Conservation (phyloP, 2,888 invertebrate species). For the Mycogona germanica region DNA sequence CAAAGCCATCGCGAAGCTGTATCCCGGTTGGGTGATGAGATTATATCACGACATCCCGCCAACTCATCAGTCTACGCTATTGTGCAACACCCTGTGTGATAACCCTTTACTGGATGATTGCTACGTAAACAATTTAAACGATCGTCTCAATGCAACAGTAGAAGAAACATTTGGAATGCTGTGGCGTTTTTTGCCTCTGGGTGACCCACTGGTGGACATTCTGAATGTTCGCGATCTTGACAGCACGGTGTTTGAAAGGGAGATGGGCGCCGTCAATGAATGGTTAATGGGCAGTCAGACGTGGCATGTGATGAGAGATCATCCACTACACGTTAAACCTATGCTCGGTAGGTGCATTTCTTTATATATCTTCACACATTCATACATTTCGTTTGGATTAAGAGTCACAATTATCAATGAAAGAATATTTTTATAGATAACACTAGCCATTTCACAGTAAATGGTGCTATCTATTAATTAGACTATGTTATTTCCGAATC, state of each 20-base stretch:
- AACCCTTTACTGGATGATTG: constrained; percentile 10
- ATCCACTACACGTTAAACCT: constrained; percentile 6
- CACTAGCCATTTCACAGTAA: no score
- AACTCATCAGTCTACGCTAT: neutral
- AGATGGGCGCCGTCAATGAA: constrained; percentile 18
- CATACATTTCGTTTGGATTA: no score
- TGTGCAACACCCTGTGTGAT: constrained; percentile 3
- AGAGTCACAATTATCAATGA: no score
- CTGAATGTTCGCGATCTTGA: constrained; percentile 17
- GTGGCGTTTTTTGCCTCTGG: constrained; percentile 15
- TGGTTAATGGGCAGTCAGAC: constrained; percentile 15
- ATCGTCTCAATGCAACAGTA: neutral
- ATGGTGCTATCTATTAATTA: no score
- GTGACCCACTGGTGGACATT: constrained; percentile 17
- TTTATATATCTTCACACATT: no score
- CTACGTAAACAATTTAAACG: neutral
- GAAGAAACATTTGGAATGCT: constrained; percentile 7
- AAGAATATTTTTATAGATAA: no score
- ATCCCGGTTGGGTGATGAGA: constrained; percentile 16
- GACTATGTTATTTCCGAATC: no score
- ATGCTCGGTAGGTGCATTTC: constrained; percentile 16
- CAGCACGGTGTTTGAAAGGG: constrained; percentile 16
- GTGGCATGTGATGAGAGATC: constrained; percentile 19
- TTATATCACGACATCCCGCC: constrained; percentile 16
- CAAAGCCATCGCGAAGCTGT: neutral